Conservation (phyloP, 2,797 vertebrate species). For the Echiichthys vipera region DNA sequence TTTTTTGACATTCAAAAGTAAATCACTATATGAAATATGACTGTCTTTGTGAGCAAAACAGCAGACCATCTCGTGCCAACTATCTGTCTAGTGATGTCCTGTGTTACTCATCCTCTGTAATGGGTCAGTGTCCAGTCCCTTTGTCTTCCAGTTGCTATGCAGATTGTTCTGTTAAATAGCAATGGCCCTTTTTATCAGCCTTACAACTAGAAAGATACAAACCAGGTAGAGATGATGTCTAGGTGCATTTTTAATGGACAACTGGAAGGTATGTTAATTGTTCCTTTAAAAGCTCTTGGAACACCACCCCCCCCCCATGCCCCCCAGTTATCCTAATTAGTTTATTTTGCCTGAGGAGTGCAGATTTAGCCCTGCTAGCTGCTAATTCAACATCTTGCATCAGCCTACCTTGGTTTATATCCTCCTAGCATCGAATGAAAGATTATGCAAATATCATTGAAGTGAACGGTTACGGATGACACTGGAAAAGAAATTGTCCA, state of each 20-base stretch:
- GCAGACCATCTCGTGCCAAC: conserved; percentile 83
- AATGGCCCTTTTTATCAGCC: conserved; percentile 92
- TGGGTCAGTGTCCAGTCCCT: conserved; percentile 86
- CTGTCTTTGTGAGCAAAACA: conserved; percentile 70
- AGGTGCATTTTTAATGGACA: conserved; percentile 52
- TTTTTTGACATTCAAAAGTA: conserved; percentile 65
- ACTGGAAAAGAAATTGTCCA: conserved; percentile 95
- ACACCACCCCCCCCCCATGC: conserved; percentile 14
- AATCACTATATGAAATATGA: conserved; percentile 61
- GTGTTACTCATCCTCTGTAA: conserved; percentile 76
- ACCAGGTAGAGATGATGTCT: conserved; percentile 71
- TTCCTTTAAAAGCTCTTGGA: conserved; percentile 40
- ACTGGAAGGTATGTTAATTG: conserved; percentile 47
- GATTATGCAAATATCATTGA: conserved; percentile 90
- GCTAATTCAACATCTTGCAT: conserved; percentile 61
- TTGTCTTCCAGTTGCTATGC: conserved; percentile 92
- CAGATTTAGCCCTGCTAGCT: conserved; percentile 56
- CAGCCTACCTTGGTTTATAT: conserved; percentile 76
- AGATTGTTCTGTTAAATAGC: conserved; percentile 86
- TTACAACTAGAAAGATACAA: conserved; percentile 91
- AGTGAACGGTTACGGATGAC: conserved; percentile 93
- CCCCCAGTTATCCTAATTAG: conserved; percentile 38
- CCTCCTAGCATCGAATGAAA: conserved; percentile 83
- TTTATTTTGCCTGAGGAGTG: conserved; percentile 43
- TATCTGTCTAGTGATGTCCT: conserved; percentile 77